phyloP scores from a whole-genome alignment of 1,140 invertebrate genomes.

The Microplitis demolitor region DNA sequence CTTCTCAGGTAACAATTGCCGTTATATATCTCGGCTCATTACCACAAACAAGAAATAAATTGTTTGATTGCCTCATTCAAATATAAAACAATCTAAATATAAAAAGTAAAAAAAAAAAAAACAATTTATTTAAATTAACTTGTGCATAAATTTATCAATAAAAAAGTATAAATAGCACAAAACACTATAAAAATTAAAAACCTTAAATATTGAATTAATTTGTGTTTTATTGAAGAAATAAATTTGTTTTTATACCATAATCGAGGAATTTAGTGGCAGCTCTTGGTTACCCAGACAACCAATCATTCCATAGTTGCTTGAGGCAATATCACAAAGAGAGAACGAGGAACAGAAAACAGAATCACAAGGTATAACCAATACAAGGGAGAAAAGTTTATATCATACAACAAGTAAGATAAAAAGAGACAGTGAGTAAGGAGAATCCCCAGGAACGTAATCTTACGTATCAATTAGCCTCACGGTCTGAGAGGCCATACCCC shows the following conservation, averaged over 20 bases:
- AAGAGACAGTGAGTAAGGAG: conserved; percentile 20
- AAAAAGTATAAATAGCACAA: neutral
- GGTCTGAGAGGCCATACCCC: conserved; percentile 59
- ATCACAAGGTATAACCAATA: neutral
- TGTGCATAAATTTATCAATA: too few relatives aligned
- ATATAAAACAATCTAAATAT: too few relatives aligned
- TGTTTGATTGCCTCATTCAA: too few relatives aligned
- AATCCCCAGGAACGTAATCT: conserved; percentile 54
- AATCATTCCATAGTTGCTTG: conserved; percentile 31
- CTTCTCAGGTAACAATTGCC: too few relatives aligned
- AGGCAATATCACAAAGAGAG: conserved; percentile 1
- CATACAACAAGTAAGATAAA: neutral
- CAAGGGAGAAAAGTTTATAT: neutral
- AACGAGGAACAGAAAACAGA: conserved; percentile 17
- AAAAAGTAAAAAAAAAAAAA: too few relatives aligned
- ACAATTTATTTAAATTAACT: too few relatives aligned
- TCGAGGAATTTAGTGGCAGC: conserved; percentile 36
- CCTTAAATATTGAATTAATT: neutral
- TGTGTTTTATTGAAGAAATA: neutral
- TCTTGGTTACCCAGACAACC: conserved; percentile 31
- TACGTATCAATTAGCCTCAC: conserved; percentile 63
- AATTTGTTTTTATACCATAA: conserved; percentile 11
- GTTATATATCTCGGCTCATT: too few relatives aligned
- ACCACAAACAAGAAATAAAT: too few relatives aligned
- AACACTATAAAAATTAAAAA: neutral